Evolutionary conservation across 1,140 invertebrate species (phyloP).

Genomic region (Eueides isabella): DNA sequence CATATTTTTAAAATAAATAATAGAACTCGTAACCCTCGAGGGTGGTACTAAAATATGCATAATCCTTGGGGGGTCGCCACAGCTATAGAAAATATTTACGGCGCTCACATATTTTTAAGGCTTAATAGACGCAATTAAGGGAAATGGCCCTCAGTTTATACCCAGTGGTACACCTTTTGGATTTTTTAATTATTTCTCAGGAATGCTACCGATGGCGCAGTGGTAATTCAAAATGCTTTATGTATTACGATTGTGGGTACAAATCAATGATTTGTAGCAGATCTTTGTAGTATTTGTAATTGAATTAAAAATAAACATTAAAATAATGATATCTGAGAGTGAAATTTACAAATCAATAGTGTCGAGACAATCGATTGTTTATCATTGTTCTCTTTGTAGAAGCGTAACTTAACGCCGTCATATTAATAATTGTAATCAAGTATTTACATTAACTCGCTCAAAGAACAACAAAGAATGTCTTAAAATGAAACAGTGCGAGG

Average conservation of each 20-base stretch:
- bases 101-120: constrained; percentile 1
- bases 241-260: background rate
- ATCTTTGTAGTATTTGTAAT: too few species aligned
- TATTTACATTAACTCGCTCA: too few species aligned
- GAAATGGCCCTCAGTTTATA: background rate
- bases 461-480: too few species aligned
- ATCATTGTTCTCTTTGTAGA: too few species aligned
- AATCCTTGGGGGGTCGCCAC: constrained; percentile 9
- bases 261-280: background rate
- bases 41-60: constrained; percentile 11
- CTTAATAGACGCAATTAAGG: constrained; percentile 12
- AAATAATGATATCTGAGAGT: too few species aligned
- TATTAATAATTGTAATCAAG: too few species aligned
- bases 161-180: background rate
- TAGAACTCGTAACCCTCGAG: background rate
- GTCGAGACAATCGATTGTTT: too few species aligned
- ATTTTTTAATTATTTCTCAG: constrained; percentile 9
- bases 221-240: background rate
- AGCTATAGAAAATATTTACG: constrained; percentile 6
- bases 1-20: background rate
- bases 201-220: background rate
- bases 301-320: too few species aligned
- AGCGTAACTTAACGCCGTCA: too few species aligned
- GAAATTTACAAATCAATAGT: too few species aligned
- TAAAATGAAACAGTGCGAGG: too few species aligned